Evolutionary conservation across 2,797 vertebrate species (phyloP).

Genomic region (Vipera latastei): DNA sequence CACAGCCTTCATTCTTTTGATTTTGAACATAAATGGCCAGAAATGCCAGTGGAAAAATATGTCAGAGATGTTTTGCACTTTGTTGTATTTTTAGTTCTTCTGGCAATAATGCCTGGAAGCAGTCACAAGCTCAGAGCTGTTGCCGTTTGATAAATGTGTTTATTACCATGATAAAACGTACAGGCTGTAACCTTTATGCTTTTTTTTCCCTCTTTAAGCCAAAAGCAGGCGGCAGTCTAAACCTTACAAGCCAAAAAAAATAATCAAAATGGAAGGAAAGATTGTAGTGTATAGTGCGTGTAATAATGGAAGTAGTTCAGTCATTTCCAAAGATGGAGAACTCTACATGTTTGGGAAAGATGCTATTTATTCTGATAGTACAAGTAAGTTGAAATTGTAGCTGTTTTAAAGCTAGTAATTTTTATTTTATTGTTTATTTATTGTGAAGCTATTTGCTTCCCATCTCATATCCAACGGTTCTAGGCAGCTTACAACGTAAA

Average conservation of each 20-base stretch:
- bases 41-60: neutral
- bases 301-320: conserved; percentile 99
- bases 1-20: neutral
- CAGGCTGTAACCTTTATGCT: conserved; percentile 24
- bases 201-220: conserved; percentile 71
- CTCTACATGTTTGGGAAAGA: conserved; percentile 99
- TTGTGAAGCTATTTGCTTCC: too few species aligned
- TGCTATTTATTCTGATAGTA: conserved; percentile 97
- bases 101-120: neutral
- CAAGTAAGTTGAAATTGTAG: conserved; percentile 82
- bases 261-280: conserved; percentile 98
- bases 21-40: neutral
- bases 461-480: too few species aligned
- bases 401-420: neutral
- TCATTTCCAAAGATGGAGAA: conserved; percentile 97
- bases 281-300: conserved; percentile 90
- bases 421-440: too few species aligned
- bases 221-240: conserved; percentile 97
- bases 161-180: neutral
- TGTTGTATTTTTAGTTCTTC: neutral
- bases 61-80: neutral
- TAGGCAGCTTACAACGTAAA: too few species aligned
- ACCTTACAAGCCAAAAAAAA: conserved; percentile 99
- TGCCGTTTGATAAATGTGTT: neutral
- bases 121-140: neutral